These are phyloP conservation scores for Dastarcus helophoroides DNA, from an alignment of 2,888 invertebrate genomes.

Conservation along the genomic window DNA sequence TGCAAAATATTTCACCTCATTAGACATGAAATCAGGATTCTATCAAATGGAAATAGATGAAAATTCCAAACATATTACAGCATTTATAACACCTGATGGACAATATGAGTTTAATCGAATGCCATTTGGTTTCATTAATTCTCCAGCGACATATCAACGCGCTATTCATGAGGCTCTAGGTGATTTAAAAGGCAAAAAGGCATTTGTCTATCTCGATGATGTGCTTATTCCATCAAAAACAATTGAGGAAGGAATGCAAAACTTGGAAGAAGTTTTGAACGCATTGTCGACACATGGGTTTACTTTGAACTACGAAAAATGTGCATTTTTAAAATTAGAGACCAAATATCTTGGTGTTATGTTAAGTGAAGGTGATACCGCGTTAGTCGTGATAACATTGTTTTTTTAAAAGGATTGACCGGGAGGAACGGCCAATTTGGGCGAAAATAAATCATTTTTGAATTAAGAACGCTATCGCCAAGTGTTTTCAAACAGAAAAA, in stretches of 20 bases:
- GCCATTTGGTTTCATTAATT: conserved; percentile 27
- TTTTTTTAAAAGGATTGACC: too few species aligned
- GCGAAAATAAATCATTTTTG: too few species aligned
- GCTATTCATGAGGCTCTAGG: conserved; percentile 25
- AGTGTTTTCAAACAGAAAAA: too few species aligned
- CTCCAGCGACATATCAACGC: conserved; percentile 26
- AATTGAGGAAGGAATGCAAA: conserved; percentile 14
- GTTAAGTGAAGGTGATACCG: too few species aligned
- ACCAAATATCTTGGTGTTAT: too few species aligned
- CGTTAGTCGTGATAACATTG: too few species aligned
- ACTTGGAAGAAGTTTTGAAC: conserved; percentile 3
- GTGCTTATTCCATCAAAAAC: conserved; percentile 21
- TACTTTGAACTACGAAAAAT: not conserved
- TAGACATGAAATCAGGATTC: conserved; percentile 25
- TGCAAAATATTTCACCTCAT: conserved; percentile 18
- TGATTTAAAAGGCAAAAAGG: conserved; percentile 19
- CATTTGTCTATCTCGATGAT: conserved; percentile 24
- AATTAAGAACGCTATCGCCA: too few species aligned
- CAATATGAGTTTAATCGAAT: conserved; percentile 23
- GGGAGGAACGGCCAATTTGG: too few species aligned
- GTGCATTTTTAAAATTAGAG: not conserved
- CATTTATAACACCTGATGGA: conserved; percentile 24
- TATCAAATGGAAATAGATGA: conserved; percentile 22
- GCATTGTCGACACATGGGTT: not conserved
- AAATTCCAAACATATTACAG: conserved; percentile 20